phyloP scores from a whole-genome alignment of 1,140 invertebrate species.

The Caenorhabditis inopinata region DNA sequence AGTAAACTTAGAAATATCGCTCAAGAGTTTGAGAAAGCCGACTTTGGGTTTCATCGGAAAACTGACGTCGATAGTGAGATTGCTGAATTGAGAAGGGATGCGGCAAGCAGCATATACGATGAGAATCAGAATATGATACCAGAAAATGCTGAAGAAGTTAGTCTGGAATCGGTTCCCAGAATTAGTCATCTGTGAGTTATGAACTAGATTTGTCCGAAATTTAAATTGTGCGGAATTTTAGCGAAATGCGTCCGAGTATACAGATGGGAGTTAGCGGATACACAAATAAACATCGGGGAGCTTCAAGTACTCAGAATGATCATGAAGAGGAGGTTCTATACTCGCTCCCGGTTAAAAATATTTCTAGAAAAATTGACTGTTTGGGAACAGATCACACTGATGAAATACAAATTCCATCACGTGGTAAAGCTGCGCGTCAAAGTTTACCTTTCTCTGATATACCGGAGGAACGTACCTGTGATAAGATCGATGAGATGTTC shows the following conservation, averaged over 20 bases:
- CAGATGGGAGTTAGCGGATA: slow-evolving; percentile 17
- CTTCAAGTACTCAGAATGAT: background rate
- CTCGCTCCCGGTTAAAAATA: background rate
- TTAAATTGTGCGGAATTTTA: background rate
- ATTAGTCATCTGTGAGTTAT: slow-evolving; percentile 3
- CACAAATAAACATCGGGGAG: background rate
- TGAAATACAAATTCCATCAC: background rate
- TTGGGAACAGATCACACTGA: background rate
- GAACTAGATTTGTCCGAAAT: background rate
- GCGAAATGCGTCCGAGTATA: background rate
- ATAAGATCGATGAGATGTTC: slow-evolving; percentile 25
- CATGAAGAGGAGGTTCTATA: background rate
- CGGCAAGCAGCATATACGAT: background rate
- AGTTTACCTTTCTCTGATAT: slow-evolving; percentile 18
- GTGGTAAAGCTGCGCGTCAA: background rate
- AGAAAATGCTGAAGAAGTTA: background rate
- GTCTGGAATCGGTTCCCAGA: background rate
- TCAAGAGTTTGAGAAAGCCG: background rate
- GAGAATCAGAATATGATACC: background rate
- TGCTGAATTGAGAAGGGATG: background rate
- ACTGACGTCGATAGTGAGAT: background rate
- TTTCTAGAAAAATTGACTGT: background rate
- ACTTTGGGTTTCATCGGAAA: slow-evolving; percentile 13
- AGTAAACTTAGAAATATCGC: background rate
- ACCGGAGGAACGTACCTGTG: slow-evolving; percentile 15